Evolutionary conservation across 2,797 vertebrate species (phyloP), one percentile per base, ranked within the genome.

Genomic region (Enteromius anoplus): DNA sequence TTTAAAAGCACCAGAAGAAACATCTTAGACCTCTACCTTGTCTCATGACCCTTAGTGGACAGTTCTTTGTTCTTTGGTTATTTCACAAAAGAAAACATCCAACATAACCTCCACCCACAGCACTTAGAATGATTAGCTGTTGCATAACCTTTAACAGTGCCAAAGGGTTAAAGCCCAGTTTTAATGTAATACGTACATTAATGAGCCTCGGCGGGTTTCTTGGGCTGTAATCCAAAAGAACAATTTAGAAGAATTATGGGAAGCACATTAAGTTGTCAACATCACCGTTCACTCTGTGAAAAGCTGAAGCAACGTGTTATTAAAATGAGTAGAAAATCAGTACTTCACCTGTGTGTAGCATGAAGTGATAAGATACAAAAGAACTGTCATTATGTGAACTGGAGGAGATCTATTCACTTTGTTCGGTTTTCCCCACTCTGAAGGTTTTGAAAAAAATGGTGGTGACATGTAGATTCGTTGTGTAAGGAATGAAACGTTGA

Each of bases 121-220:
- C 93, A 94, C 93, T 95, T 90, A 92, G 34, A 88, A 89, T 93
- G 92, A 95, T 94, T 94, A 93, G 92, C 89, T 91, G 81, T 92
- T 93, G 91, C 89, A 89, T 91, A 94, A 94, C 87, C 90, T 92
- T 90, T 91, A 91, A 47, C 66, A 1, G 53, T 88, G 91, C 91
- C 91, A 93, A 91, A 89, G 92, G 89, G 92, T 93, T 94, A 92
- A 93, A 93, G 87, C 89, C 88, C 84, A 84, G 89, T 92, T 92
- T 92, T 92, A 92, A 94, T 93, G 89, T 91, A 90, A 90, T 93
- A 91, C 84, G 88, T 82, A 87, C 91, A 90, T 93, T 92, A 90
- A 91, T 88, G 86, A 84, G 89, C 88, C 91, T 90, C 88, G 32
- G 65, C 85, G 72, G 64, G 64, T 84, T 88, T 87, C 82, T 92